Evolutionary conservation across 2,797 vertebrate species (phyloP), one percentile per base, ranked within the genome.

Genomic region (Pelochelys cantorii): DNA sequence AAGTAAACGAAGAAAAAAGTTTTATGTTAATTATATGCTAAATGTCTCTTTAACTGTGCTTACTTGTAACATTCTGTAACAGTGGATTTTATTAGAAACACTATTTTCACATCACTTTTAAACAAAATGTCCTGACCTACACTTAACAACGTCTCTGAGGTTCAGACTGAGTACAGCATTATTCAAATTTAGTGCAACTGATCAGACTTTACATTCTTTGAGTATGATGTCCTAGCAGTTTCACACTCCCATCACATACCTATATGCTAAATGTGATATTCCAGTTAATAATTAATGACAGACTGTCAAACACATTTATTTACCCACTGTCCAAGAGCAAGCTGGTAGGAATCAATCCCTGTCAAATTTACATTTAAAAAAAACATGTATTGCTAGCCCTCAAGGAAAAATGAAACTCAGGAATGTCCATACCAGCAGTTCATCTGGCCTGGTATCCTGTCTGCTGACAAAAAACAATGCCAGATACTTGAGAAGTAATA

Each of bases 231-330:
- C 65, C n/a, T 7, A 17, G n/a, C 31, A 71, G 17, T 71, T 71
- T 71, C 65, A 71, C 5, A 37, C 17, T n/a, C 34, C 9, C 65
- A 71, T 8, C n/a, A 37, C 18, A 77, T 2, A 25, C 84, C 22
- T 34, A 48, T 27, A 4, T 82, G 83, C 80, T 31, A 48, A 84
- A 81, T 8, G 15, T 37, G 31, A 22, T 85, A 5, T n/a, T 91
- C 31, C 71, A 79, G 60, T 9, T 11, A 48, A 2, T 20, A 84
- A 68, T 82, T 75, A 57, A 4, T 3, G 18, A 83, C 13, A 8
- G 68, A 42, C 18, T 68, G 62, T n/a, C 8, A 88, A 95, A 86
- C 10, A 42, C 13, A 75, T 48, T 75, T 48, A 75, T 48, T 75
- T 48, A 4, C 74, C 74, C 74, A 27, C 42, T 48, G 74, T 75